These are phyloP conservation scores for Orius laevigatus DNA, from an alignment of 1,140 invertebrate genomes.

Conservation along the genomic window DNA sequence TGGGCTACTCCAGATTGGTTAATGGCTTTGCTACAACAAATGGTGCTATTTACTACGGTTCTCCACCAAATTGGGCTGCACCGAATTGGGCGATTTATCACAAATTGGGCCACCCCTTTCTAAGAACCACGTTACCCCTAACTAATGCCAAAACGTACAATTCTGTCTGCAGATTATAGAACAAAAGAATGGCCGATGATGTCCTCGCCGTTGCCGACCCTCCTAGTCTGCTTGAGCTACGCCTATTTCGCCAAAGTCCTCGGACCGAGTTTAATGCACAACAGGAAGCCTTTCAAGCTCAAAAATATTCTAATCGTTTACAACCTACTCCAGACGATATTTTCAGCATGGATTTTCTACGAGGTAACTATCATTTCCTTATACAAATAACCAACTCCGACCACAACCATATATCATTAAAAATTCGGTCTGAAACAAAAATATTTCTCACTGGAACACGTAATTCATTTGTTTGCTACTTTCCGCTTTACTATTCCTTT, in stretches of 20 bases:
- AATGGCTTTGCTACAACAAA: not conserved
- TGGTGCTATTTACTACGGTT: constrained; percentile 5
- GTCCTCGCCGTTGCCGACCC: constrained; percentile 75
- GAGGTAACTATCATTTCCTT: constrained; percentile 55
- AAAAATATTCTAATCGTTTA: constrained; percentile 67
- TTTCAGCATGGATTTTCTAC: constrained; percentile 84
- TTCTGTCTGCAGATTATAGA: constrained; percentile 56
- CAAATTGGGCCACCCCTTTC: too few species aligned
- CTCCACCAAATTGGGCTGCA: too few species aligned
- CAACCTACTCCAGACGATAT: constrained; percentile 74
- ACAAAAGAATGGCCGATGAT: constrained; percentile 83
- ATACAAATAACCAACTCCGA: too few species aligned
- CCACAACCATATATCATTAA: too few species aligned
- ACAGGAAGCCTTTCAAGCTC: constrained; percentile 75
- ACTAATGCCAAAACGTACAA: constrained; percentile 20
- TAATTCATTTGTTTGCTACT: too few species aligned
- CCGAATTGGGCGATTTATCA: too few species aligned
- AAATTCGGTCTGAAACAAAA: too few species aligned
- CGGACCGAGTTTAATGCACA: constrained; percentile 77
- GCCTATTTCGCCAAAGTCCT: constrained; percentile 68
- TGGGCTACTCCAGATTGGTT: too few species aligned
- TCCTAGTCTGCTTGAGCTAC: constrained; percentile 66
- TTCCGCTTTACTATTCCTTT: too few species aligned
- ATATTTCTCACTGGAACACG: too few species aligned
- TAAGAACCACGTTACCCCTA: too few species aligned